Evolutionary conservation across 2,113 vertebrate species (phyloP).

Genomic region (Neogobius melanostomus): DNA sequence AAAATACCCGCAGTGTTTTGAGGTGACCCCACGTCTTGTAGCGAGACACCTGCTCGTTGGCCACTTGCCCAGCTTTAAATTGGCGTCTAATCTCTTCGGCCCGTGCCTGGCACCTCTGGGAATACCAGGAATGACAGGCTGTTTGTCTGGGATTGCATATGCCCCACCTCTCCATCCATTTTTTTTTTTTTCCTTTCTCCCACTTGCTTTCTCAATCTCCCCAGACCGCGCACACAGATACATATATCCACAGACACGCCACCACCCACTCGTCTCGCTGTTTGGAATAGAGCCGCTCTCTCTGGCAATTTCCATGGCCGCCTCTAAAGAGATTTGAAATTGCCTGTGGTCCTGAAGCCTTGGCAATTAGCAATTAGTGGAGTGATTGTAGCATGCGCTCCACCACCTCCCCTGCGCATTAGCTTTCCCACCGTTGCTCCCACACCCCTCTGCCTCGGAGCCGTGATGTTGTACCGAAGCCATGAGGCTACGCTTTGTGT

Average conservation of each 20-base stretch:
- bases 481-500: constrained; percentile 32
- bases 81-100: constrained; percentile 76
- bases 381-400: constrained; percentile 64
- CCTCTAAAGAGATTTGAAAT: constrained; percentile 76
- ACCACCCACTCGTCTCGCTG: constrained; percentile 47
- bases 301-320: constrained; percentile 67
- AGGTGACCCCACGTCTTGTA: constrained; percentile 73
- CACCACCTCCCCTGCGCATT: constrained; percentile 36
- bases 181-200: constrained; percentile 1
- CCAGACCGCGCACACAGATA: constrained; percentile 6
- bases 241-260: constrained; percentile 14
- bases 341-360: constrained; percentile 71
- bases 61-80: constrained; percentile 69
- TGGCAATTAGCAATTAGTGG: constrained; percentile 76
- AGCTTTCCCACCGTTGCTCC: constrained; percentile 47
- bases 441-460: constrained; percentile 12
- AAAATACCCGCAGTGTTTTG: constrained; percentile 57
- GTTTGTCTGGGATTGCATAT: constrained; percentile 77
- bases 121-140: constrained; percentile 73
- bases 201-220: constrained; percentile 48
- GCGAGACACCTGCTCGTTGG: constrained; percentile 69
- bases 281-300: constrained; percentile 39
- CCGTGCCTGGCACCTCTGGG: constrained; percentile 52
- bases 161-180: constrained; percentile 40
- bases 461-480: constrained; percentile 44